These are phyloP conservation scores for Lepus oiostolus DNA, from an alignment of 2,797 vertebrate species.

Conservation along the genomic window DNA sequence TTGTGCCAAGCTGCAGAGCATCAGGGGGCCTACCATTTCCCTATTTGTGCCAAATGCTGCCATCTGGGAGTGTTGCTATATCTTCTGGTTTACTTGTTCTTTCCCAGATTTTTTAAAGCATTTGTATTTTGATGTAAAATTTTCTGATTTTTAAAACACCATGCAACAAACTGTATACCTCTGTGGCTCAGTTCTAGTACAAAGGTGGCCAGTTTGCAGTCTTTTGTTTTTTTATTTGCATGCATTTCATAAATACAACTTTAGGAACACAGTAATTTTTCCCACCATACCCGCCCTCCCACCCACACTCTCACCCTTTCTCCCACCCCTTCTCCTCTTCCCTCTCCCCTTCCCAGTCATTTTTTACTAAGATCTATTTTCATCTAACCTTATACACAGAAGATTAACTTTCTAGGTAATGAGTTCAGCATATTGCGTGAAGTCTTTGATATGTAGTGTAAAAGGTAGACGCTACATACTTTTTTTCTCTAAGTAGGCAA, in stretches of 20 bases:
- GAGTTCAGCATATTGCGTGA: too few species aligned
- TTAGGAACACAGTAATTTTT: too few species aligned
- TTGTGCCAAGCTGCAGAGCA: constrained; percentile 22
- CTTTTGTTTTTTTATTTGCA: neutral
- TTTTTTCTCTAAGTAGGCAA: neutral
- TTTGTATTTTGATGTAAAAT: constrained; percentile 1
- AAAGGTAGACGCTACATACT: neutral
- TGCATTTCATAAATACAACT: too few species aligned
- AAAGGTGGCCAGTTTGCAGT: neutral
- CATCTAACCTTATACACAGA: too few species aligned
- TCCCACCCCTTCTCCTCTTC: too few species aligned
- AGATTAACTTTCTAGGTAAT: neutral
- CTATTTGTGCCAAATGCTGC: constrained; percentile 45
- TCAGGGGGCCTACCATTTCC: neutral
- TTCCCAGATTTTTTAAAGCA: neutral
- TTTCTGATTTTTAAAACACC: constrained; percentile 49
- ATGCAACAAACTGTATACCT: neutral
- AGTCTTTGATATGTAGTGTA: neutral
- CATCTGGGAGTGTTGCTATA: constrained; percentile 42
- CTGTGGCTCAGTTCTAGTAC: neutral
- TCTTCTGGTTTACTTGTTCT: constrained; percentile 3
- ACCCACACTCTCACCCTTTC: too few species aligned
- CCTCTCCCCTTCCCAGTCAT: too few species aligned
- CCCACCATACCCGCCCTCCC: too few species aligned
- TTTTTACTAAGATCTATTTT: too few species aligned